Evolutionary conservation across 1,140 invertebrate genomes (phyloP).

Genomic region (Nasonia vitripennis): DNA sequence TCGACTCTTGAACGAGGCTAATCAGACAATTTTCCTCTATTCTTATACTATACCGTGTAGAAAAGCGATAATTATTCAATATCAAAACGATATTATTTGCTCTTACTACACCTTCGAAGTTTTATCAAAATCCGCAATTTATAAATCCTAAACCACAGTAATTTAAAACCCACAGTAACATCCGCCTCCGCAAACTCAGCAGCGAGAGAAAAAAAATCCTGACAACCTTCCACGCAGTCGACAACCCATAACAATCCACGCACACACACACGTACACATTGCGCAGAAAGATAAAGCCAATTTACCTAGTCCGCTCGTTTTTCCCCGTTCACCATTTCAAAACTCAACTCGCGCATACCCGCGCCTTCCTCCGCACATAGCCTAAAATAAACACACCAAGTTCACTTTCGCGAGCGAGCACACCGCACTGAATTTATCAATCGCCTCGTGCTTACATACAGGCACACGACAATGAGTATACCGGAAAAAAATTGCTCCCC

Average conservation of each 20-base stretch:
- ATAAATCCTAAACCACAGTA: too few species aligned
- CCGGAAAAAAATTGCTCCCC: not conserved
- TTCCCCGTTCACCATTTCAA: constrained; percentile 11
- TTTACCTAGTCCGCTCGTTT: constrained; percentile 3
- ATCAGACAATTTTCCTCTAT: too few species aligned
- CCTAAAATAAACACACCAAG: constrained; percentile 38
- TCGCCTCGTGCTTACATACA: not conserved
- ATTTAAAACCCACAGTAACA: not conserved
- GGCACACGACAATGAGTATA: not conserved
- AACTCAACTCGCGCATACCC: not conserved
- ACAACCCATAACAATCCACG: not conserved
- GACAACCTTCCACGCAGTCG: too few species aligned
- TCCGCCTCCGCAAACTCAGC: not conserved
- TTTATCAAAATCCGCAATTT: too few species aligned
- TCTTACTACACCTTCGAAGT: too few species aligned
- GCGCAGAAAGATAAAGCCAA: not conserved
- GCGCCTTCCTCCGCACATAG: not conserved
- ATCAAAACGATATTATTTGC: too few species aligned
- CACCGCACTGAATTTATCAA: not conserved
- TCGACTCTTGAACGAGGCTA: not conserved
- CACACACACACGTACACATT: not conserved
- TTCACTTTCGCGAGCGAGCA: constrained; percentile 28
- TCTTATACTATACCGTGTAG: too few species aligned
- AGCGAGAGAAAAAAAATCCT: not conserved
- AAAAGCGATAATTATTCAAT: too few species aligned